phyloP scores from a whole-genome alignment of 1,140 invertebrate species.

The Drosophila jambulina region DNA sequence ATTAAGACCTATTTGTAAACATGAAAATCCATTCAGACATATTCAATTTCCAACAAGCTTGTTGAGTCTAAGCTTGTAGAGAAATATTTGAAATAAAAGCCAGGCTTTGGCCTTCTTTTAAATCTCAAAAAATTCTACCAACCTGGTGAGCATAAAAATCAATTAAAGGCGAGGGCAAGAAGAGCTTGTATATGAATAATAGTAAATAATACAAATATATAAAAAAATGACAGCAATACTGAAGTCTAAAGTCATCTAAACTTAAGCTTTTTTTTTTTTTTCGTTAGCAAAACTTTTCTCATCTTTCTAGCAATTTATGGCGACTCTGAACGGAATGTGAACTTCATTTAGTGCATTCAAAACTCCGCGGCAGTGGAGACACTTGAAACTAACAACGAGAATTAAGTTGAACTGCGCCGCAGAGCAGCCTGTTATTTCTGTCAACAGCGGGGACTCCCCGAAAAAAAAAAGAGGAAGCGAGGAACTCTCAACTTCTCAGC shows the following conservation, averaged over 20 bases:
- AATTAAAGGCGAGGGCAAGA: neutral
- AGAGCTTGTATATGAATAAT: neutral
- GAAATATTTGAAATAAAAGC: neutral
- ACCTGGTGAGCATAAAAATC: neutral
- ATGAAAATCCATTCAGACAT: neutral
- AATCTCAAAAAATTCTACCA: neutral
- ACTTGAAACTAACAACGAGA: constrained; percentile 54
- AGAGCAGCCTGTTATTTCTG: constrained; percentile 66
- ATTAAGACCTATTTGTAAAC: neutral
- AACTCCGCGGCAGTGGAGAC: constrained; percentile 34
- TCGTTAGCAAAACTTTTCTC: constrained; percentile 2
- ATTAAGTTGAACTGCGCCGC: constrained; percentile 46
- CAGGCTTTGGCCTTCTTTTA: neutral
- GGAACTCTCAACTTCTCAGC: constrained; percentile 58
- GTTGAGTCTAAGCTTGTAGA: neutral
- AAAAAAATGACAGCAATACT: neutral
- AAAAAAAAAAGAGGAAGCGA: constrained; percentile 4
- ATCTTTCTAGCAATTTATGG: constrained; percentile 1
- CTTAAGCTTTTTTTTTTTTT: neutral
- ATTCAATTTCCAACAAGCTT: neutral
- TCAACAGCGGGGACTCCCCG: constrained; percentile 59
- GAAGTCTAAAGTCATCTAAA: neutral
- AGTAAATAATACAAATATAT: neutral
- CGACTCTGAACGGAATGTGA: neutral
- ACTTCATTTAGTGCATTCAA: constrained; percentile 34